Conservation (phyloP, 2,797 vertebrate genomes). For the Pseudomugil gertrudae region DNA sequence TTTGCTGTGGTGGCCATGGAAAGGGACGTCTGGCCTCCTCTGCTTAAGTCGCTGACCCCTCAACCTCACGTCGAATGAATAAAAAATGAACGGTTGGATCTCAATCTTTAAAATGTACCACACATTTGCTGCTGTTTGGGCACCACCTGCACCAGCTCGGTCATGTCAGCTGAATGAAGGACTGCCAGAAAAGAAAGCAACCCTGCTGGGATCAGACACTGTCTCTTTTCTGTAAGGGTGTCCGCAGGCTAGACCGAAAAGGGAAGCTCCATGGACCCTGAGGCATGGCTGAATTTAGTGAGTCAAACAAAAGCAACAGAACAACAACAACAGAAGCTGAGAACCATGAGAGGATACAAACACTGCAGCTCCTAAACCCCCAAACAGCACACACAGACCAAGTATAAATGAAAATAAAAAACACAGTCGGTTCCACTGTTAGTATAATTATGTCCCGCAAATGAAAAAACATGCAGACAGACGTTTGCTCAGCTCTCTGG, state of each 20-base stretch:
- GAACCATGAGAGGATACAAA: not conserved
- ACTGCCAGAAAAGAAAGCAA: not conserved
- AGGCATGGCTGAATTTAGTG: not conserved
- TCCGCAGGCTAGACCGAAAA: conserved; percentile 31
- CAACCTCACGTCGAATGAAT: too few relatives aligned
- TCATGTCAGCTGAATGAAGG: not conserved
- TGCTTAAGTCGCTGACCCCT: too few relatives aligned
- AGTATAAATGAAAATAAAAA: not conserved
- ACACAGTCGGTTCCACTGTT: not conserved
- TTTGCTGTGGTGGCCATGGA: too few relatives aligned
- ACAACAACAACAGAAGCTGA: not conserved
- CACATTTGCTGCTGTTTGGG: not conserved
- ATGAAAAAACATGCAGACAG: not conserved
- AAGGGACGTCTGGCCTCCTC: too few relatives aligned
- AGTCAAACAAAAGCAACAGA: conserved; percentile 12
- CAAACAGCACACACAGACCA: not conserved
- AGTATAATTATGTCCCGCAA: not conserved
- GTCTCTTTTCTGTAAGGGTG: not conserved
- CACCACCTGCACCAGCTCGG: not conserved
- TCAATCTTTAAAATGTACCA: not conserved
- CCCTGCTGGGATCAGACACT: not conserved
- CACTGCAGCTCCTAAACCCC: not conserved
- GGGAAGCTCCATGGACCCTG: conserved; percentile 4
- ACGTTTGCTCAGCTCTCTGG: not conserved
- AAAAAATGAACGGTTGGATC: too few relatives aligned